Evolutionary conservation across 2,797 vertebrate genomes (phyloP).

Genomic region (Moxostoma hubbsi): DNA sequence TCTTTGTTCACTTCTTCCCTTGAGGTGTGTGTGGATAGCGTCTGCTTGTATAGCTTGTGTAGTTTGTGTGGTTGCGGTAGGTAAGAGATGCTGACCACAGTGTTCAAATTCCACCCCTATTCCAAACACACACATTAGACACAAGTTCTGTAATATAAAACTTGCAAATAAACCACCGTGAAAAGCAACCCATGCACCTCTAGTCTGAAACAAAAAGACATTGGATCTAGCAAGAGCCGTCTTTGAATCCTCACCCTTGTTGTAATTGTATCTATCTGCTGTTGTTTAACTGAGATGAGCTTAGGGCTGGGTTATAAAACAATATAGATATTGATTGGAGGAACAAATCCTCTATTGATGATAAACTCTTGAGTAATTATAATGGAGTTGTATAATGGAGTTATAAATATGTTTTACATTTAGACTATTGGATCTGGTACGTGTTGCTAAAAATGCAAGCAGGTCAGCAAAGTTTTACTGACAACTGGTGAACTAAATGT

Average conservation of each 20-base stretch:
- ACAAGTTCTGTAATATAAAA: not conserved
- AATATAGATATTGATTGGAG: too few relatives aligned
- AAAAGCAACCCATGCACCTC: conserved; percentile 7
- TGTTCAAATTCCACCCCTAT: conserved; percentile 41
- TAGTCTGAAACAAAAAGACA: not conserved
- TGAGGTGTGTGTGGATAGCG: conserved; percentile 40
- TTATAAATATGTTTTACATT: too few relatives aligned
- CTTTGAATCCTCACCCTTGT: not conserved
- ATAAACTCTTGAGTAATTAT: too few relatives aligned
- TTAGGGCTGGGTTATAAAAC: too few relatives aligned
- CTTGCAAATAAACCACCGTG: not conserved
- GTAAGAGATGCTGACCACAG: conserved; percentile 22
- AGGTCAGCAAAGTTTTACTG: too few relatives aligned
- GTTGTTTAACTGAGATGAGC: not conserved
- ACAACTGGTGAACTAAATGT: too few relatives aligned
- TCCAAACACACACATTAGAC: conserved; percentile 26
- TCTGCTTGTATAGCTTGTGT: conserved; percentile 21
- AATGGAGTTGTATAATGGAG: too few relatives aligned
- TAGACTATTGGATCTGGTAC: too few relatives aligned
- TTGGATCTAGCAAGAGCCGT: not conserved
- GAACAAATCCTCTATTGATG: too few relatives aligned
- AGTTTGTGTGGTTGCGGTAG: conserved; percentile 18
- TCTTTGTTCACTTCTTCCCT: conserved; percentile 45
- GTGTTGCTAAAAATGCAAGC: too few relatives aligned
- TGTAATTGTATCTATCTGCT: conserved; percentile 27